Evolutionary conservation across 2,113 vertebrate genomes (phyloP).

Genomic region (Psephotus haematonotus): DNA sequence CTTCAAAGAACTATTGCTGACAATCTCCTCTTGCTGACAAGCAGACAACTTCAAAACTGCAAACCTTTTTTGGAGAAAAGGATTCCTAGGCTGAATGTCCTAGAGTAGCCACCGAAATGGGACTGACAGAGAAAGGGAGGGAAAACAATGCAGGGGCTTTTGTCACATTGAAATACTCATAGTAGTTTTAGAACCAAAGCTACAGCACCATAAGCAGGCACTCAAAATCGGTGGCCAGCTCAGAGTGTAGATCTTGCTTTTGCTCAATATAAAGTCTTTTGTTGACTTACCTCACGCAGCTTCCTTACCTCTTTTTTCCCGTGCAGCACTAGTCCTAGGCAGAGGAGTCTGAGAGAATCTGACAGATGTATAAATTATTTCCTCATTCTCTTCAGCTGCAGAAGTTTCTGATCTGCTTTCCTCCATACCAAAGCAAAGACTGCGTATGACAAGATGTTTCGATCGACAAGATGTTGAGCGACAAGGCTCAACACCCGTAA

Average conservation of each 20-base stretch:
- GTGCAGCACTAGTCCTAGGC: background rate
- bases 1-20: conserved; percentile 6
- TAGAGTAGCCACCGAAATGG: background rate
- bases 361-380: conserved; percentile 4
- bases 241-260: background rate
- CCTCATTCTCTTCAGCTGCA: background rate
- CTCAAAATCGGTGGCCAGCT: background rate
- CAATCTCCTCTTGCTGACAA: background rate
- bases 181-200: background rate
- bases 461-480: background rate
- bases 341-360: background rate
- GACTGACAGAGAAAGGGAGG: fast-evolving
- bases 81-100: background rate
- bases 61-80: background rate
- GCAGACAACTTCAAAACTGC: background rate
- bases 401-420: conserved; percentile 22
- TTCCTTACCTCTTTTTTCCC: conserved; percentile 9
- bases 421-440: background rate
- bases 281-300: background rate
- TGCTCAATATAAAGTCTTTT: background rate
- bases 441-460: background rate
- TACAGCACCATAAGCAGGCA: background rate
- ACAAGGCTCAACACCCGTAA: background rate
- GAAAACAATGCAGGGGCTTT: background rate
- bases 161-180: background rate